These are phyloP conservation scores for Ursus arctos DNA, from an alignment of 2,113 vertebrate genomes.

Conservation along the genomic window DNA sequence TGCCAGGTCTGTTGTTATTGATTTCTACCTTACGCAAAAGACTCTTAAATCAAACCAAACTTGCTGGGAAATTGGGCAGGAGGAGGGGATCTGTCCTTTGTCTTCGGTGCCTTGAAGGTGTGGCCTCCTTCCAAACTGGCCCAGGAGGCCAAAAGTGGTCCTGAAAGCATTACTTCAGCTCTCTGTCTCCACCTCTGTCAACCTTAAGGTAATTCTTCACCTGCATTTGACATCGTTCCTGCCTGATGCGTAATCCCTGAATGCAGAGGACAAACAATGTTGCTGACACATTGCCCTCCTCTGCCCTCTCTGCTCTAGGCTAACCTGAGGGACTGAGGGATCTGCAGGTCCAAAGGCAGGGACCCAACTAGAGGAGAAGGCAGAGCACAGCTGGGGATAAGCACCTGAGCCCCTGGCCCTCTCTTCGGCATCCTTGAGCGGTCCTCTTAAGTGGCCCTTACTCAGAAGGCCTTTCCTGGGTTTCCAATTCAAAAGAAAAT, in stretches of 20 bases:
- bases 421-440: not conserved
- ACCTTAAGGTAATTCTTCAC: constrained; percentile 27
- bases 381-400: not conserved
- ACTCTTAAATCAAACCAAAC: constrained; percentile 58
- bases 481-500: not conserved
- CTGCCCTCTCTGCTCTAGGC: not conserved
- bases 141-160: not conserved
- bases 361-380: not conserved
- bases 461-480: not conserved
- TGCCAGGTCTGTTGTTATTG: constrained; percentile 42
- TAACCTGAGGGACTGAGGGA: not conserved
- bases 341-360: not conserved
- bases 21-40: constrained; percentile 55
- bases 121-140: not conserved
- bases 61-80: not conserved
- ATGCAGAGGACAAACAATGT: not conserved
- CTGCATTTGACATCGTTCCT: not conserved
- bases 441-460: not conserved
- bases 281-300: not conserved
- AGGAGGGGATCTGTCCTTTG: not conserved
- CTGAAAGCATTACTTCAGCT: constrained; percentile 56
- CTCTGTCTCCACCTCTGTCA: not conserved
- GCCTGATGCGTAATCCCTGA: not conserved
- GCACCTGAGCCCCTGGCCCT: not conserved
- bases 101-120: constrained; percentile 11